Percentiles rank a stretch among this genome's conserved stretches.
phyloP scores from a whole-genome alignment of 2,113 vertebrate species.

The Halcyon malimbica region DNA sequence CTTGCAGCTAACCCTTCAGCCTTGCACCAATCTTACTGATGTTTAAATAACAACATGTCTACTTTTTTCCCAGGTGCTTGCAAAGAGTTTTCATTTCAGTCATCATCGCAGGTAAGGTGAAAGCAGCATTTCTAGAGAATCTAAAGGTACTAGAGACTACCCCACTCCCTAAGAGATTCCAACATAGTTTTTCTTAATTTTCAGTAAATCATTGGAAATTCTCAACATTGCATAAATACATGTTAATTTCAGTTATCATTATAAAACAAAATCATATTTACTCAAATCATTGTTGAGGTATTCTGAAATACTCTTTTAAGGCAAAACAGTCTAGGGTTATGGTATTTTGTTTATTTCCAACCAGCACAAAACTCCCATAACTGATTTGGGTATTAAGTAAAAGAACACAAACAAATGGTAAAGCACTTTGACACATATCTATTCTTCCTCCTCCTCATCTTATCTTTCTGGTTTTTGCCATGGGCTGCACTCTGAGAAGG shows the following conservation, averaged over 20 bases:
- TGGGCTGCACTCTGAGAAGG: background rate
- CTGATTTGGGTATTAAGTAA: accelerated
- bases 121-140: background rate
- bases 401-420: background rate
- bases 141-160: background rate
- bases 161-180: background rate
- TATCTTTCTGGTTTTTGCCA: accelerated
- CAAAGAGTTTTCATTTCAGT: background rate
- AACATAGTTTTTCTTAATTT: background rate
- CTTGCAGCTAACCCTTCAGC: background rate
- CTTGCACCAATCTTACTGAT: background rate
- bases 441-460: background rate
- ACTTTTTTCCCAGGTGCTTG: background rate
- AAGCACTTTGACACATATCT: background rate
- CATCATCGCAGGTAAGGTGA: background rate
- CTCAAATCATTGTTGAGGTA: background rate
- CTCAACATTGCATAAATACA: background rate
- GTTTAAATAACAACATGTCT: background rate
- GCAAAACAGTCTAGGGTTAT: background rate
- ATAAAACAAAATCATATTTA: background rate
- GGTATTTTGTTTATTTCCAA: background rate
- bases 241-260: background rate
- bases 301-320: background rate
- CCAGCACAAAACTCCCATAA: background rate
- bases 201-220: background rate